A percentile compares a stretch with the other conserved stretches of the same genome.
These are phyloP conservation scores for Heteractis magnifica DNA, from an alignment of 92 coral and sea anemone species.

Conservation along the genomic window DNA sequence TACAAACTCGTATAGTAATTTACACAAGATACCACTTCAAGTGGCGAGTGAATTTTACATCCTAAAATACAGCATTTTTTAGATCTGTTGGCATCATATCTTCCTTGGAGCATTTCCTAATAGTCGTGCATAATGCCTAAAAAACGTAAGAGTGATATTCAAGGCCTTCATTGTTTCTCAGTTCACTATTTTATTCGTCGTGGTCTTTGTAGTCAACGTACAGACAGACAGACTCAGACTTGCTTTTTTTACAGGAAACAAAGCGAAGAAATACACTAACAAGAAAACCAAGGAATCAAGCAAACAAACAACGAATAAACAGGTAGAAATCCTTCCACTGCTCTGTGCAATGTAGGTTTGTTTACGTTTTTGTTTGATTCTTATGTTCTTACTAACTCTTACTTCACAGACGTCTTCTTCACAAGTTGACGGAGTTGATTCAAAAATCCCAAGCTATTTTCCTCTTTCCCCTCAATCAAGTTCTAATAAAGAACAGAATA, in stretches of 20 bases:
- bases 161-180: not conserved
- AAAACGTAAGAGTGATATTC: not conserved
- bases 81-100: not conserved
- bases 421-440: not conserved
- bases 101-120: not conserved
- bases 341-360: not conserved
- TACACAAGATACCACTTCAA: not conserved
- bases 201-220: not conserved
- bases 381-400: not conserved
- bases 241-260: slow-evolving; percentile 7
- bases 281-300: not conserved
- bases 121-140: not conserved
- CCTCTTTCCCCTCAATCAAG: slow-evolving; percentile 9
- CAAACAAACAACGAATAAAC: not conserved
- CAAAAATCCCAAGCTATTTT: slow-evolving; percentile 9
- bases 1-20: slow-evolving; percentile 26
- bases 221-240: not conserved
- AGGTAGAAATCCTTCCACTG: not conserved
- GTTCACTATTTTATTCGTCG: not conserved
- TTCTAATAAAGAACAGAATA: not conserved
- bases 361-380: not conserved
- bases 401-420: not conserved
- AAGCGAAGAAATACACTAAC: not conserved
- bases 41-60: not conserved
- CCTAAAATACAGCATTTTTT: not conserved